Base-by-base conservation (phyloP, 53 echinoderm and acorn worm genomes). In the Zoroaster sp. region DNA sequence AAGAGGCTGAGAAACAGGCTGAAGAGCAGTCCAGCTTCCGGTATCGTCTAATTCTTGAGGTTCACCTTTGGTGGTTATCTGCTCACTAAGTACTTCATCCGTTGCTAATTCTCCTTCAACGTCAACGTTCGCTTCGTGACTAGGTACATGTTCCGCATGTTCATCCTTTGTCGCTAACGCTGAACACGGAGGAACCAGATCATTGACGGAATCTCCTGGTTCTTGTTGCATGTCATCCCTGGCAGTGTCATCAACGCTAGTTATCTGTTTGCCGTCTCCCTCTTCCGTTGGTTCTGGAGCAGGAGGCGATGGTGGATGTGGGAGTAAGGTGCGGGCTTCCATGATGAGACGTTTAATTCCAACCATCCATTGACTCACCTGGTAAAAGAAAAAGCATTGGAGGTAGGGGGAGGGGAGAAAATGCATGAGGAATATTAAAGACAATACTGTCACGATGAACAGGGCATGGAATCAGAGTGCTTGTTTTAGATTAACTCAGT, bases 351-450 rank as follows among this genome's bases (percentile, higher is more conserved):
- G 87, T 44, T 96, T 96, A 43, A 96, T 87, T 7, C 94, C 96
- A 37, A 96, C 96, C 96, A 96, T 96, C 96, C 96, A 96, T 66
- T 96, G 96, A 76, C 92, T 94, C 2, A 96, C 96, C 94, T 94
- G 75, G 11, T 6, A 21, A 46, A 33, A 44, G 51, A 59, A 28
- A n/a, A n/a, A n/a, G n/a, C n/a, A n/a, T n/a, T n/a, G n/a, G n/a
- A n/a, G n/a, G n/a, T n/a, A n/a, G n/a, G n/a, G n/a, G n/a, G n/a
- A n/a, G n/a, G n/a, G n/a, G n/a, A n/a, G n/a, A n/a, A n/a, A n/a
- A n/a, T n/a, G n/a, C n/a, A n/a, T n/a, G n/a, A n/a, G n/a, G n/a
- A n/a, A n/a, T n/a, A n/a, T n/a, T n/a, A n/a, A n/a, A n/a, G n/a
- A n/a, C n/a, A n/a, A n/a, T n/a, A n/a, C n/a, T n/a, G n/a, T n/a